Evolutionary conservation across 2,888 invertebrate species (phyloP).

Genomic region (Hypena proboscidalis): DNA sequence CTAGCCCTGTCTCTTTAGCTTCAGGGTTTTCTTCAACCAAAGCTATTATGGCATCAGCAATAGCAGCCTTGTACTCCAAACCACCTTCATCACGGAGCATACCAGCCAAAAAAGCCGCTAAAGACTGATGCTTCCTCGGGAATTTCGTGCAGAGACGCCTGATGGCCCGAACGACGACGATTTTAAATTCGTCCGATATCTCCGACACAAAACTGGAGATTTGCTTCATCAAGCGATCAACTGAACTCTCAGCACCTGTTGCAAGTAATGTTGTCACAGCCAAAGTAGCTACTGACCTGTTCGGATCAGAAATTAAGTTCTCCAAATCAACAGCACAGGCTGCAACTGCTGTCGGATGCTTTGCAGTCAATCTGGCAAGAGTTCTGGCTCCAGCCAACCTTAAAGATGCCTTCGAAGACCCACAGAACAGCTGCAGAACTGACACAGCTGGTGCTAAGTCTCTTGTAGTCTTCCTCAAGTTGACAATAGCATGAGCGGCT

Average conservation of each 20-base stretch:
- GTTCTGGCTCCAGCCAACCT: constrained; percentile 99
- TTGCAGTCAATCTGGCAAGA: constrained; percentile 97
- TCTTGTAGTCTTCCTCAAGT: constrained; percentile 92
- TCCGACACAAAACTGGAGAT: constrained; percentile 99
- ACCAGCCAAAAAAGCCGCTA: constrained; percentile 98
- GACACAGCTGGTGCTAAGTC: constrained; percentile 98
- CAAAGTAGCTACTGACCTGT: constrained; percentile 98
- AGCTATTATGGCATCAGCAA: constrained; percentile 98
- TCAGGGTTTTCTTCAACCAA: constrained; percentile 99
- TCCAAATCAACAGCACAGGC: constrained; percentile 99
- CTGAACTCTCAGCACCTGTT: constrained; percentile 98
- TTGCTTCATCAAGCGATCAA: constrained; percentile 99
- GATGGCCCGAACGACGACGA: constrained; percentile 98
- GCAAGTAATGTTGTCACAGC: constrained; percentile 99
- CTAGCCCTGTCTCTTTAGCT: constrained; percentile 97
- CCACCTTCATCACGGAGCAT: constrained; percentile 99
- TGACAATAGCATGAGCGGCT: constrained; percentile 99
- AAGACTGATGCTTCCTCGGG: constrained; percentile 97
- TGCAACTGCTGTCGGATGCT: constrained; percentile 98
- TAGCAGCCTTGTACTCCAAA: constrained; percentile 98
- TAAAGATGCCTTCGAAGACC: constrained; percentile 97
- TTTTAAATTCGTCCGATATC: constrained; percentile 99
- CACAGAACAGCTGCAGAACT: constrained; percentile 98
- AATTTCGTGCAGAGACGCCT: constrained; percentile 96
- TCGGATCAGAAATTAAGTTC: constrained; percentile 98